Base-by-base conservation (phyloP, 92 coral and sea anemone genomes). In the Bergia sp. region DNA sequence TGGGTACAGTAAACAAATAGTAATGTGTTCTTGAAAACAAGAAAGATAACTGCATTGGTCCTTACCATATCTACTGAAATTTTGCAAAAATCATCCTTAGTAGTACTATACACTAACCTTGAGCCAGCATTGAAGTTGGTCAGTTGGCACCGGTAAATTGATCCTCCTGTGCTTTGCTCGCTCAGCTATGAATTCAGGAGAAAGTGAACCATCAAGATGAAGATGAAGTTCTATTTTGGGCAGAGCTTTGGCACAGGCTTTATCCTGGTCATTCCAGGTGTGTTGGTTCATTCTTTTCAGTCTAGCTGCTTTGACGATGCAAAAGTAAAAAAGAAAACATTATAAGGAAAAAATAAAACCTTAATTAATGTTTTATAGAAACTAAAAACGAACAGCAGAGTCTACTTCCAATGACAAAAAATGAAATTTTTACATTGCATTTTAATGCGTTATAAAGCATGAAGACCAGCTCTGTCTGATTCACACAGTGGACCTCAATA, bases 201-300 rank as follows among this genome's bases (percentile, higher is more conserved):
- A 69, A 65, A 84, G 29, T 11, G 87, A 84, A 18, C 87, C 87
- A 84, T 84, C 87, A 44, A 84, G 65, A 37, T 84, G 87, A 45
- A 84, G 87, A 47, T 84, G 87, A 71, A 84, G 79, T 45, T 84
- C 87, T 23, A 84, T 72, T 50, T 84, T 84, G 20, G 87, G 87
- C 40, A 84, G 75, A 45, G 79, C 79, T 73, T 45, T 72, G 5
- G 87, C 87, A 45, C 87, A 71, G 11, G 65, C 65, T 47, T 84
- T 79, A 45, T 84, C 87, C 67, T 84, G 37, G 11, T 72, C 67
- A 13, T 67, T 84, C 87, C 87, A 84, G 64, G 37, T 69, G 38
- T 69, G 65, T 10, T 18, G 20, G 50, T 8, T 50, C 87, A 84
- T 84, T 18, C 43, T 71, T 39, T 45, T 40, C 49, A 8, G 79